Base-by-base conservation (phyloP, 2,888 invertebrate genomes). In the Cepaea hortensis region DNA sequence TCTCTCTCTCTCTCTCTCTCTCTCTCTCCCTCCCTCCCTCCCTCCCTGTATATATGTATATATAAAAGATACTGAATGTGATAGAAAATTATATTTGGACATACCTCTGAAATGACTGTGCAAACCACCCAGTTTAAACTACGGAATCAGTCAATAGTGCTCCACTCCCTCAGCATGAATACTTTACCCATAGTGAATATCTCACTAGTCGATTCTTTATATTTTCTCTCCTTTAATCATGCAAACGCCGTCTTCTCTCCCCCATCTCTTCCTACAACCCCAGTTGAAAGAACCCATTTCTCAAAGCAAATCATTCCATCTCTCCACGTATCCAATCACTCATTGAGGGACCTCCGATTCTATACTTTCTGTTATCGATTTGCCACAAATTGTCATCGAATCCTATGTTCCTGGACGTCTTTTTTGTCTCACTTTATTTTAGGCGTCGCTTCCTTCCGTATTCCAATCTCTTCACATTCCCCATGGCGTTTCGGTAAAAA, bases 351-450 rank as follows among this genome's bases (percentile, higher is more conserved):
- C 13, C 77, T 77, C n/a, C 23, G 77, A 77, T 77, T 20, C 61
- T n/a, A 61, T n/a, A 61, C 61, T 61, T 61, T 77, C 55, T 77
- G 61, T 11, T 55, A 77, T 77, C 77, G 77, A 77, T 77, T 61
- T 77, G 77, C 61, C 11, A 77, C 77, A 77, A 77, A 77, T 61
- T 61, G 77, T 77, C 77, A 61, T 77, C 61, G 55, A 77, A 77
- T 77, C n/a, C 61, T 61, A 55, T 61, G 55, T n/a, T 13, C 61
- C 20, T 77, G 55, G 6, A 9, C 6, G 35, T 11, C 7, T 11
- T 55, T 55, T 55, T 55, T 55, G 55, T 55, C 55, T 77, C 55
- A 23, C 20, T 61, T 72, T 72, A 20, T 20, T 50, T 50, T 18
- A 50, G 18, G 50, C 13, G 75, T 50, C 50, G n/a, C 77, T 77